These are phyloP conservation scores for Smittia aterrima DNA, from an alignment of 2,888 invertebrate genomes.

Conservation along the genomic window DNA sequence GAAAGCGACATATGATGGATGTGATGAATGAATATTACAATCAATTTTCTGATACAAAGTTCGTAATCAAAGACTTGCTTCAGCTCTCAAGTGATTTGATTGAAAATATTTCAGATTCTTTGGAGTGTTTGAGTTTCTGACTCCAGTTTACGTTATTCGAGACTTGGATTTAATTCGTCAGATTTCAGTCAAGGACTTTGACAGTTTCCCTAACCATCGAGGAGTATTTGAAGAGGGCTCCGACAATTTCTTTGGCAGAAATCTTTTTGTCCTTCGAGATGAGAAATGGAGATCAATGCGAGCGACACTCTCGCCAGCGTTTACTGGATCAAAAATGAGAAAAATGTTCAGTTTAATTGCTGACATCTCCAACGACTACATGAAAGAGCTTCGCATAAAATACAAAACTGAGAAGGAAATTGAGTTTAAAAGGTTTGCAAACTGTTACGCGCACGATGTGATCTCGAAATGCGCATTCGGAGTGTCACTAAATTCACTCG, in stretches of 20 bases:
- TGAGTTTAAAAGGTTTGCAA: neutral
- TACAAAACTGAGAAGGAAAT: neutral
- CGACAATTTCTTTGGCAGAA: neutral
- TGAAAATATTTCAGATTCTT: constrained; percentile 4
- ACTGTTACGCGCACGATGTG: neutral
- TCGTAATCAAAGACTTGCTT: no score
- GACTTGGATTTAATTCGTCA: neutral
- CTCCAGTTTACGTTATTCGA: neutral
- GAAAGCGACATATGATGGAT: neutral
- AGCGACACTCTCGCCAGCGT: neutral
- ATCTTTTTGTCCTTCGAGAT: neutral
- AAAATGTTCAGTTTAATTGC: neutral
- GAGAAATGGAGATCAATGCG: neutral
- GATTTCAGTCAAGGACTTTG: neutral
- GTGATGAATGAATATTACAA: neutral
- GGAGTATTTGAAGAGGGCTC: neutral
- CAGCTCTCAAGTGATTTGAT: neutral
- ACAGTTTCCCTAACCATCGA: neutral
- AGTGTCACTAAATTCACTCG: neutral
- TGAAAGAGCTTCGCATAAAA: neutral
- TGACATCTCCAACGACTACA: neutral
- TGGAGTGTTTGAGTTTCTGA: neutral
- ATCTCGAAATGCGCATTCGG: neutral
- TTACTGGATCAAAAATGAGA: neutral
- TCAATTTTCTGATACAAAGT: neutral